Conservation (phyloP, 1,140 invertebrate genomes). For the Caenorhabditis remanei region DNA sequence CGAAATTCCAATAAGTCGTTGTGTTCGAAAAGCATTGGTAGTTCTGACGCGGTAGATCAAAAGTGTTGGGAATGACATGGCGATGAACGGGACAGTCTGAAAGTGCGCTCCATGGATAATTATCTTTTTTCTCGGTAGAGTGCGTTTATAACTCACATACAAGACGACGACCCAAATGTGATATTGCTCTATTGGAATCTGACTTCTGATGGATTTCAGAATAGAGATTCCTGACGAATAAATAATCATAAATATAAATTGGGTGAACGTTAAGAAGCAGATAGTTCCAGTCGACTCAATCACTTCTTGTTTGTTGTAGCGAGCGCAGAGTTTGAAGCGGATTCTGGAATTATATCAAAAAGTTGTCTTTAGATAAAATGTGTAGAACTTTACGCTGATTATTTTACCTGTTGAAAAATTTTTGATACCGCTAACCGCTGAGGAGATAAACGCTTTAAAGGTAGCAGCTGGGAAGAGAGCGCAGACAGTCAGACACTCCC, state of each 20-base stretch:
- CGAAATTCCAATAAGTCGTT: background rate
- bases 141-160: background rate
- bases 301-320: slow-evolving; percentile 2
- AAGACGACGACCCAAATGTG: background rate
- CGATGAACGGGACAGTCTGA: slow-evolving; percentile 2
- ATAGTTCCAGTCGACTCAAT: slow-evolving; percentile 32
- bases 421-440: too few species aligned
- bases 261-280: background rate
- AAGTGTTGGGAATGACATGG: background rate
- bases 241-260: slow-evolving; percentile 2
- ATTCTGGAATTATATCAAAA: background rate
- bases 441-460: too few species aligned
- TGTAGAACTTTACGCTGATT: too few species aligned
- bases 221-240: background rate
- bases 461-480: too few species aligned
- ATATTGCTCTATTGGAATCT: background rate
- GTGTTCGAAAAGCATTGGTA: background rate
- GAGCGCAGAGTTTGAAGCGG: background rate
- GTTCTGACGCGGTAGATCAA: background rate
- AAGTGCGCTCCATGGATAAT: background rate
- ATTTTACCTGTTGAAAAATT: too few species aligned
- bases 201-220: background rate
- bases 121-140: too few species aligned
- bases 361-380: too few species aligned
- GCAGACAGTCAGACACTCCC: too few species aligned